Evolutionary conservation across 2,888 invertebrate species (phyloP), one percentile per base, ranked within the genome.

Genomic region (Parnassius smintheus): DNA sequence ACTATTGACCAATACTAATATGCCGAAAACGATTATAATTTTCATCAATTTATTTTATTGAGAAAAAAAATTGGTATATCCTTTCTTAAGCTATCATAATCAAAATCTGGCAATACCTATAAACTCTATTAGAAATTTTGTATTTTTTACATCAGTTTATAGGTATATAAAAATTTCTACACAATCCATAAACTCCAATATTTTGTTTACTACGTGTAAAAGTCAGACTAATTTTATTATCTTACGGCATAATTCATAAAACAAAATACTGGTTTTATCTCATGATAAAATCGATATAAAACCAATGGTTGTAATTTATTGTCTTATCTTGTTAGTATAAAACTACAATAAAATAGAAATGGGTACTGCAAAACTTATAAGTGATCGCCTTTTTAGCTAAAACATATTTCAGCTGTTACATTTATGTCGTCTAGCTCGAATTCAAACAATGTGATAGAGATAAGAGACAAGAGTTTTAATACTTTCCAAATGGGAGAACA

Each of bases 261-360:
- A 46, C 11, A 46, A 50, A 65, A 52, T 50, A 51, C 50, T 59
- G 52, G 57, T 61, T 67, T 62, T 64, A 66, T 56, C 62, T 62
- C 60, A 67, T 63, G 62, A 61, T 54, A 61, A 64, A 66, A 65
- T 62, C 65, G 67, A 53, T 59, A 67, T 56, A 66, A 67, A 67
- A 66, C 59, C 60, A 61, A 64, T 64, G 64, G 51, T 62, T 62
- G 62, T 69, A 70, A 71, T 72, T 72, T 74, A 74, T 70, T 65
- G 63, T 67, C 61, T 62, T 72, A 73, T 71, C 69, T 62, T 57
- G 51, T 64, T 57, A 45, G 63, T 67, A 59, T 61, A 12, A 48
- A 46, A 54, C 57, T 44, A 58, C 54, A 65, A 63, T 63, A 67
- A 65, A 67, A 61, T 41, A 50, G 60, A 57, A 59, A 57, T 62